Percentiles rank a stretch among this genome's conserved stretches.
Conservation (phyloP, 2,797 vertebrate genomes). For the Cygnus olor region DNA sequence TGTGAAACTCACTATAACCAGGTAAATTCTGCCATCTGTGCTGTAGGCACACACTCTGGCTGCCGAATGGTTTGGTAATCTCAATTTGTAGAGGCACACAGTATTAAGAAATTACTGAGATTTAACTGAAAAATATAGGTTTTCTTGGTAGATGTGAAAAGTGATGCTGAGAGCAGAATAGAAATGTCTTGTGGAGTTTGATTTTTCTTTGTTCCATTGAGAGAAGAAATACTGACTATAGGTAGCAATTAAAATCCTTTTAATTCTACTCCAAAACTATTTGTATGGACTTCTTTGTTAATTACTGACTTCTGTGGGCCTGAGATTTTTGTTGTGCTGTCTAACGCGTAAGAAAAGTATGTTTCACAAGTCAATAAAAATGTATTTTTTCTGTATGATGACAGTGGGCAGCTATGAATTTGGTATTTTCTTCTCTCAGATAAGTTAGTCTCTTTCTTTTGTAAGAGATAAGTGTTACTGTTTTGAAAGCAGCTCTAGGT, state of each 20-base stretch:
- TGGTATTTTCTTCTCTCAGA: neutral
- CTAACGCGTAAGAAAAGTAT: neutral
- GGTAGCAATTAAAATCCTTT: neutral
- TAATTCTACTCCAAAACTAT: neutral
- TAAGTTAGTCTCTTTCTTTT: neutral
- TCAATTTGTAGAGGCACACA: neutral
- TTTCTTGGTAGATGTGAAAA: neutral
- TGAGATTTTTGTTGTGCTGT: neutral
- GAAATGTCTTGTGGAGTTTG: neutral
- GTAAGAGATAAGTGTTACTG: neutral
- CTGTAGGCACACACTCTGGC: neutral
- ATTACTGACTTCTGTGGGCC: neutral
- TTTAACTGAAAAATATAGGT: neutral
- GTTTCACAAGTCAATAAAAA: neutral
- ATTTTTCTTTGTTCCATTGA: neutral
- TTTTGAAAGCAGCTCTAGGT: neutral
- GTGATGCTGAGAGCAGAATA: neutral
- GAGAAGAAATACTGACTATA: neutral
- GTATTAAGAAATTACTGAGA: neutral
- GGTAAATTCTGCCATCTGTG: constrained; percentile 46
- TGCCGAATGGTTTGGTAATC: neutral
- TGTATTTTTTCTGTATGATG: neutral
- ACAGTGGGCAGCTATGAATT: neutral
- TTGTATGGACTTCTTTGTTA: neutral
- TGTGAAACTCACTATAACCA: constrained; percentile 84